Percentiles rank a stretch among this genome's conserved stretches.
Conservation (phyloP, 92 coral and sea anemone species). For the Epizoanthus illoricatus region DNA sequence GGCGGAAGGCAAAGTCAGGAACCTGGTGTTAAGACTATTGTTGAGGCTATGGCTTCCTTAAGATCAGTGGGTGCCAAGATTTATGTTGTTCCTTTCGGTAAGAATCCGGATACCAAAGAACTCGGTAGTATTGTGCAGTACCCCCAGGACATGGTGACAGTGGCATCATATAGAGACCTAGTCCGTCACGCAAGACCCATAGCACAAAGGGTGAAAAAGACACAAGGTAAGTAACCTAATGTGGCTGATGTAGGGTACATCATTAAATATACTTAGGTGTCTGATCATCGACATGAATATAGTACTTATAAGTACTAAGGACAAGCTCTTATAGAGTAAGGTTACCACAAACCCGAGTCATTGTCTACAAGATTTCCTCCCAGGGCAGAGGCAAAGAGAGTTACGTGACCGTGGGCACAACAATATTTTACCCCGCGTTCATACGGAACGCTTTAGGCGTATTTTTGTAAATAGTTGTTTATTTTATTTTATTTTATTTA, state of each 20-base stretch:
- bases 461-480: too few species aligned
- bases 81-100: constrained; percentile 48
- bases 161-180: constrained; percentile 9
- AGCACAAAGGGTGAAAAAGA: constrained; percentile 13
- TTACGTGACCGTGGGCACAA: too few species aligned
- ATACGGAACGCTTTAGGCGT: too few species aligned
- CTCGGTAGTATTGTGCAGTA: constrained; percentile 27
- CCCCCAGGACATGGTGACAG: background rate
- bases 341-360: too few species aligned
- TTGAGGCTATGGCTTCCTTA: constrained; percentile 39
- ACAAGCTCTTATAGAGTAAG: too few species aligned
- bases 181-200: constrained; percentile 13
- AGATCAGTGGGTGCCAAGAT: constrained; percentile 54
- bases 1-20: constrained; percentile 54
- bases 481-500: too few species aligned
- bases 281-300: too few species aligned
- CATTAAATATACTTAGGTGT: background rate
- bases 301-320: too few species aligned
- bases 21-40: constrained; percentile 24
- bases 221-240: constrained; percentile 11
- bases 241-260: background rate
- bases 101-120: constrained; percentile 22
- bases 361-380: too few species aligned
- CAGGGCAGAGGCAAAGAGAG: too few species aligned
- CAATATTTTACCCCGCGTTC: too few species aligned